Evolutionary conservation across 2,888 invertebrate genomes (phyloP).

Genomic region (Molorchus minor): DNA sequence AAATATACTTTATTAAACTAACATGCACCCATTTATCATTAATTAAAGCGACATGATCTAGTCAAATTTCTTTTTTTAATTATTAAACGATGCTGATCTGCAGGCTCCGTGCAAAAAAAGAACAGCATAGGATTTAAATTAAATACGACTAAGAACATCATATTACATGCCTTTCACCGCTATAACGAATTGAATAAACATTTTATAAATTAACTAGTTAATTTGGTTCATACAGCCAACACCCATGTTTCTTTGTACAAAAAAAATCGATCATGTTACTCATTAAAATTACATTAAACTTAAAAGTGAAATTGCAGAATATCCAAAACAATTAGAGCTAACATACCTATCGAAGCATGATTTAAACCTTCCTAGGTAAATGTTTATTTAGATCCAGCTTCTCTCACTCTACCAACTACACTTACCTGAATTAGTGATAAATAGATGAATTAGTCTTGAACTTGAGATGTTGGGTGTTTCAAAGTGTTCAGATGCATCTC

Average conservation of each 20-base stretch:
- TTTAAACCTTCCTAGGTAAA: too few species aligned
- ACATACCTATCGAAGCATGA: too few species aligned
- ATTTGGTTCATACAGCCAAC: slow-evolving; percentile 2
- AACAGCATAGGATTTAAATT: slow-evolving; percentile 5
- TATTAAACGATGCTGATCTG: slow-evolving; percentile 1
- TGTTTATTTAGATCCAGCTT: too few species aligned
- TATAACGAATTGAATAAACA: not conserved
- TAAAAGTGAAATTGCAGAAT: slow-evolving; percentile 4
- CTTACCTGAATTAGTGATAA: too few species aligned
- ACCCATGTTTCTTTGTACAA: slow-evolving; percentile 6
- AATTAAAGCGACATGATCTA: slow-evolving; percentile 8
- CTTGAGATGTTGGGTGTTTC: too few species aligned
- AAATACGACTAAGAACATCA: slow-evolving; percentile 9
- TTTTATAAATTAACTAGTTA: slow-evolving; percentile 14
- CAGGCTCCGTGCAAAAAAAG: not conserved
- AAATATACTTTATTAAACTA: not conserved
- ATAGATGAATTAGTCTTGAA: too few species aligned
- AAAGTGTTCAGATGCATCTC: too few species aligned
- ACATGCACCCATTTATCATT: not conserved
- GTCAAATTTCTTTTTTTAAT: slow-evolving; percentile 12
- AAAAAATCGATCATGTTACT: slow-evolving; percentile 9
- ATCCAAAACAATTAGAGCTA: slow-evolving; percentile 34
- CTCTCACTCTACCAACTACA: too few species aligned
- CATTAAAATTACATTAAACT: slow-evolving; percentile 8
- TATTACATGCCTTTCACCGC: slow-evolving; percentile 17